Evolutionary conservation across 1,140 invertebrate genomes (phyloP), one percentile per base, ranked within the genome.

Genomic region (Coelopa frigida): DNA sequence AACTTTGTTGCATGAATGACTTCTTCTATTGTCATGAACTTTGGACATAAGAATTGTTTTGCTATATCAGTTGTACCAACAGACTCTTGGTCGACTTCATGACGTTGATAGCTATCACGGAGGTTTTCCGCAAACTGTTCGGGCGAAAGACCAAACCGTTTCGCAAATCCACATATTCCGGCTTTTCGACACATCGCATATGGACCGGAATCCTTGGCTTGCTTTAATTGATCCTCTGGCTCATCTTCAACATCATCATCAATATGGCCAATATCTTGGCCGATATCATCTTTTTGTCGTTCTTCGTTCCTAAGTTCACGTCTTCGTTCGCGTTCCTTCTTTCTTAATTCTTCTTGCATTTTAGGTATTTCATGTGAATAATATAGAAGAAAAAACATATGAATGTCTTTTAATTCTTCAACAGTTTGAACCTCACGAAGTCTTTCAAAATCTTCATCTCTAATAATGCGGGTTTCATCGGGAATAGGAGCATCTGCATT

Each of bases 81-180:
- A 0, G 82, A 76, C 53, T 89, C 88, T 70, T 98, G 94, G 37
- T 96, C 91, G 3, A 98, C 89, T 62, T 99, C 94, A 70, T 98
- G 89, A n/a, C 90, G 77, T 60, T 94, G 89, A 72, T 98, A 99
- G 66, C 94, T 94, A 60, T 98, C 94, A 1, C 92, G 78, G 1
- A 98, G 71, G 73, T 99, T 99, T 73, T 98, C 94, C 3, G 91
- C 94, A 72, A 96, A 98, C 63, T 98, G 84, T 61, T 95, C 89
- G 0, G 96, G 90, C 2, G 83, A 86, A n/a, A 99, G 70, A 52
- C 96, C 97, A 73, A 98, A 98, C 51, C 83, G 87, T 61, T 90
- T 89, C 2, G 89, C 87, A 27, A 97, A 76, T 4, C 82, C 80
- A 79, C 83, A 81, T n/a, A 96, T 73, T 17, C 89, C 88, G 21